Evolutionary conservation across 2,888 invertebrate genomes (phyloP).

Genomic region (Ommatoiulus sabulosus): DNA sequence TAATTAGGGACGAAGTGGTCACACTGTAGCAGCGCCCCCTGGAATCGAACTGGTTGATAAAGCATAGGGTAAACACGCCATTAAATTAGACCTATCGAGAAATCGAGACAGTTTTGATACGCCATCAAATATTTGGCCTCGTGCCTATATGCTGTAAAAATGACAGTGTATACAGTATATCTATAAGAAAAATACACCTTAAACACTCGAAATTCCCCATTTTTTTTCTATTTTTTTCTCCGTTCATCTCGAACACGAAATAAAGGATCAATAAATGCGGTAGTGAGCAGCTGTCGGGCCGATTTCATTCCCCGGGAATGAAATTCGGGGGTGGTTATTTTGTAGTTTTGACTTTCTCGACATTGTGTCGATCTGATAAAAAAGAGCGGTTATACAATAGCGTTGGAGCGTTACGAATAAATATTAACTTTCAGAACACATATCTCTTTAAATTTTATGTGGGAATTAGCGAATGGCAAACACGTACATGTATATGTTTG

Average conservation of each 20-base stretch:
- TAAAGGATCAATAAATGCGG: constrained; percentile 34
- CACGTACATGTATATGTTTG: too few species aligned
- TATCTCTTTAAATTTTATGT: too few species aligned
- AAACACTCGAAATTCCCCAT: neutral
- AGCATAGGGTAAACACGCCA: too few species aligned
- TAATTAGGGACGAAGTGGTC: constrained; percentile 41
- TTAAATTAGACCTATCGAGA: neutral
- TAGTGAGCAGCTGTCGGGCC: constrained; percentile 8
- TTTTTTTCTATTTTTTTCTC: too few species aligned
- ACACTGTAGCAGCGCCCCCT: neutral
- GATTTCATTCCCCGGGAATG: neutral
- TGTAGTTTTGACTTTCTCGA: neutral
- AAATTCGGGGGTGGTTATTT: neutral
- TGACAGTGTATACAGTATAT: neutral
- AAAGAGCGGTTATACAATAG: neutral
- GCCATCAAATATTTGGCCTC: neutral
- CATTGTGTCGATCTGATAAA: neutral
- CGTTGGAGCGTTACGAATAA: neutral
- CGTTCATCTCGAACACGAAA: neutral
- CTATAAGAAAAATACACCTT: neutral
- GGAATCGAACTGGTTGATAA: neutral
- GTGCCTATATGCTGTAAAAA: neutral
- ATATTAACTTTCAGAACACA: neutral
- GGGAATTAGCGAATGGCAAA: too few species aligned
- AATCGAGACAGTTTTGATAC: neutral